A percentile compares a stretch with the other conserved stretches of the same genome.
Evolutionary conservation across 2,888 invertebrate species (phyloP).

Genomic region (Napeogenes inachia): DNA sequence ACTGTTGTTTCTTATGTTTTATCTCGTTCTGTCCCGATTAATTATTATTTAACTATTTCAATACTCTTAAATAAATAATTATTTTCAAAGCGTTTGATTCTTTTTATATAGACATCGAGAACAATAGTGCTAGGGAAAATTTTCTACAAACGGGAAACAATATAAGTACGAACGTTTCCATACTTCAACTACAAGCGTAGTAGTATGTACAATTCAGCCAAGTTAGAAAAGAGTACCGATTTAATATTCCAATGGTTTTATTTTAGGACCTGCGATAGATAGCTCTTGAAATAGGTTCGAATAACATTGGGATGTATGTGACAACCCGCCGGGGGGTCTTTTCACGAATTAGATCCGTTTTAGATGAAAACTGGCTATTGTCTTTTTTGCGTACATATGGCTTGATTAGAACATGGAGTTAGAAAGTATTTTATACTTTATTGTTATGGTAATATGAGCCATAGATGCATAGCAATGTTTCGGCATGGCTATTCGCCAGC

Average conservation of each 20-base stretch:
- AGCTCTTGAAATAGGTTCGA: constrained; percentile 24
- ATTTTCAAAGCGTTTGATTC: too few species aligned
- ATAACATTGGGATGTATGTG: constrained; percentile 24
- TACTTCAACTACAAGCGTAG: background rate
- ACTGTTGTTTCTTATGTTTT: background rate
- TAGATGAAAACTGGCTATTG: constrained; percentile 16
- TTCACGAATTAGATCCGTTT: constrained; percentile 24
- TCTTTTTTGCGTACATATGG: constrained; percentile 13
- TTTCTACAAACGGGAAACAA: too few species aligned
- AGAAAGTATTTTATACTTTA: constrained; percentile 12
- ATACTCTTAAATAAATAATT: background rate
- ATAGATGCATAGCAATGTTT: background rate
- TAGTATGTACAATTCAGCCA: background rate
- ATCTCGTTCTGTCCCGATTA: background rate
- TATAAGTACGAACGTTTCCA: background rate
- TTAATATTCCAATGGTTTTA: constrained; percentile 28
- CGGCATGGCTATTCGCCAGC: background rate
- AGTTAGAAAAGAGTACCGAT: constrained; percentile 14
- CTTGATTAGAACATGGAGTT: background rate
- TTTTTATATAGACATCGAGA: too few species aligned
- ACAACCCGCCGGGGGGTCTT: constrained; percentile 22
- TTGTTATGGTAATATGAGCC: constrained; percentile 8
- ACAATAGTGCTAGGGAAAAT: too few species aligned
- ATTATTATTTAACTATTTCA: background rate
- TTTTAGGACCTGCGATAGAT: constrained; percentile 24